These are phyloP conservation scores for Troides aeacus DNA, from an alignment of 2,888 invertebrate species.

Conservation along the genomic window DNA sequence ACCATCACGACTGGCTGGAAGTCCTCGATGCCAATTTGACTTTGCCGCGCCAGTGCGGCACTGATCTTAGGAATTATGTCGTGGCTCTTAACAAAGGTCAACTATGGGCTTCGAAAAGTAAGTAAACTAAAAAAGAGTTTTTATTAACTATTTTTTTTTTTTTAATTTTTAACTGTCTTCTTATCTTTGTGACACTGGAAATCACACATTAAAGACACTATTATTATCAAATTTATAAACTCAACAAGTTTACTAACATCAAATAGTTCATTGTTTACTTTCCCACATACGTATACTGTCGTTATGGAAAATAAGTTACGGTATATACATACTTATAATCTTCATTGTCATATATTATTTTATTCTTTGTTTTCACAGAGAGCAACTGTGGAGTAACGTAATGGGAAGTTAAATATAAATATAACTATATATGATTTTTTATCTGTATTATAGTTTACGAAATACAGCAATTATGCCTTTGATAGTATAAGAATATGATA, in stretches of 20 bases:
- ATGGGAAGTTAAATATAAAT: no score
- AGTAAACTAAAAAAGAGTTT: conserved; percentile 55
- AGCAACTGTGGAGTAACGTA: no score
- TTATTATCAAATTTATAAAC: no score
- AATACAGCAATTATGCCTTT: no score
- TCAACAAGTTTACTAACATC: background rate
- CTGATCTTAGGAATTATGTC: conserved; percentile 78
- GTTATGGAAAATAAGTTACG: background rate
- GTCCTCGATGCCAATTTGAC: conserved; percentile 70
- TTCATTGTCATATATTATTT: no score
- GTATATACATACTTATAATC: no score
- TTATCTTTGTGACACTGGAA: no score
- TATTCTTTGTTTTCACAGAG: no score
- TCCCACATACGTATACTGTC: background rate
- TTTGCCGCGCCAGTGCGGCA: conserved; percentile 68
- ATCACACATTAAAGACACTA: background rate
- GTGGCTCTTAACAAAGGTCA: conserved; percentile 82
- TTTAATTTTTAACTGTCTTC: no score
- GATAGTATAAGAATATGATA: no score
- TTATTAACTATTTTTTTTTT: background rate
- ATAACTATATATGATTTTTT: no score
- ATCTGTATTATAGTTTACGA: no score
- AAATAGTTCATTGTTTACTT: background rate
- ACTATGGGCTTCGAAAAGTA: conserved; percentile 90
- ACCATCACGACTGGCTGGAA: conserved; percentile 81